Evolutionary conservation across 2,888 invertebrate species (phyloP).

Genomic region (Bombylius major): DNA sequence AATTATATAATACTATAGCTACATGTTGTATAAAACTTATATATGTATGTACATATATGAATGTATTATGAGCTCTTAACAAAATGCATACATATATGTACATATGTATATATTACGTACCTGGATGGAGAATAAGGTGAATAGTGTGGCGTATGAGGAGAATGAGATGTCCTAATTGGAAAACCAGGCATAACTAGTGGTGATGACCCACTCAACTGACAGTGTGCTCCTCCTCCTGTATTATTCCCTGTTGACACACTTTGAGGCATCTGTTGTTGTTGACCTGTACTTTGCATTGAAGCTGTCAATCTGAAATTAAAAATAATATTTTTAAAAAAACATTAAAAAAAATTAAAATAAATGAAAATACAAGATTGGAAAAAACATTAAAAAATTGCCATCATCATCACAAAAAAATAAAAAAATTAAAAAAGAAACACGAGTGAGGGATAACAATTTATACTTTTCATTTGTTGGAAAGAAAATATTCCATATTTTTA

Average conservation of each 20-base stretch:
- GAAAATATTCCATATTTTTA: no score
- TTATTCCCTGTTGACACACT: constrained; percentile 50
- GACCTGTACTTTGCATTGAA: constrained; percentile 28
- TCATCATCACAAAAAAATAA: no score
- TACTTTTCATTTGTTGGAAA: no score
- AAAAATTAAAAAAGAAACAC: no score
- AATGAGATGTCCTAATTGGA: constrained; percentile 55
- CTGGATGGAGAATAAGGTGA: constrained; percentile 85
- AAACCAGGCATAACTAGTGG: constrained; percentile 82
- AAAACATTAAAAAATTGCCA: no score
- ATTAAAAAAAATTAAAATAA: neutral
- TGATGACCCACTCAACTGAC: constrained; percentile 54
- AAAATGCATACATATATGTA: no score
- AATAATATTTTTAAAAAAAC: constrained; percentile 8
- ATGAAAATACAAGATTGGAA: no score
- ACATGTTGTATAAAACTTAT: no score
- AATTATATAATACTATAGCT: no score
- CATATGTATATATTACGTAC: constrained; percentile 19
- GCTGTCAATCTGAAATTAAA: constrained; percentile 27
- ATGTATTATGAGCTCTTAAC: no score
- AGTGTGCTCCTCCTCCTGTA: constrained; percentile 44
- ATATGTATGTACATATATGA: no score
- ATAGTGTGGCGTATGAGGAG: constrained; percentile 61
- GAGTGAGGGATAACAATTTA: no score
- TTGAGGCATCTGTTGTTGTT: constrained; percentile 38